phyloP scores from a whole-genome alignment of 2,797 vertebrate genomes.

The Kryptopterus vitreolus region DNA sequence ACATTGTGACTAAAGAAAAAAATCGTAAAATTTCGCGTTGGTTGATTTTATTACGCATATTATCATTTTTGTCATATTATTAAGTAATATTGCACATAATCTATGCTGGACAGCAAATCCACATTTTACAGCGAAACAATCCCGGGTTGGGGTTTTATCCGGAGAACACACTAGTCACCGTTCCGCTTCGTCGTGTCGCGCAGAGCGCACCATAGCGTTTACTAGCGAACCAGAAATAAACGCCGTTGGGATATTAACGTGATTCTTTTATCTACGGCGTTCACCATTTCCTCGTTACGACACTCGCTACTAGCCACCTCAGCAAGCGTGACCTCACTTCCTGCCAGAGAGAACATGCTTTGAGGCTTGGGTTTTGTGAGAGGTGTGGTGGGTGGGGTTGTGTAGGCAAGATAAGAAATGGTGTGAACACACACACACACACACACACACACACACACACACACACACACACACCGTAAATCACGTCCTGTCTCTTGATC shows the following conservation, averaged over 20 bases:
- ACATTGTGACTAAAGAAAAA: no score
- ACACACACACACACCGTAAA: conserved; percentile 84
- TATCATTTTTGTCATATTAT: no score
- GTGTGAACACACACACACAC: conserved; percentile 58
- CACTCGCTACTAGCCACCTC: background rate
- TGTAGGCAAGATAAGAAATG: background rate
- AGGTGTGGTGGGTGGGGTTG: background rate
- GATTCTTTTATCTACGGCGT: background rate
- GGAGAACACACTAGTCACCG: background rate
- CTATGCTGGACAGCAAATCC: no score
- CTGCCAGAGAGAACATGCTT: background rate
- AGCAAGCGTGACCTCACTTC: background rate
- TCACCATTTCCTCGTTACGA: background rate
- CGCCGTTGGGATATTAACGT: background rate
- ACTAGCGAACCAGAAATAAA: background rate
- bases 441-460: conserved; percentile 71
- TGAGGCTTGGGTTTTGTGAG: background rate
- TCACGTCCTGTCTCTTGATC: conserved; percentile 90
- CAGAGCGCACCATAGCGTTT: background rate
- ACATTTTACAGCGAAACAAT: no score
- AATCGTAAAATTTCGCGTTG: no score
- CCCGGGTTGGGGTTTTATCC: no score
- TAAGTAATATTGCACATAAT: no score
- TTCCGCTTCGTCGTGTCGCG: background rate
- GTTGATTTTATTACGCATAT: no score